phyloP scores from a whole-genome alignment of 2,797 vertebrate genomes.

The Arctocebus calabarensis region DNA sequence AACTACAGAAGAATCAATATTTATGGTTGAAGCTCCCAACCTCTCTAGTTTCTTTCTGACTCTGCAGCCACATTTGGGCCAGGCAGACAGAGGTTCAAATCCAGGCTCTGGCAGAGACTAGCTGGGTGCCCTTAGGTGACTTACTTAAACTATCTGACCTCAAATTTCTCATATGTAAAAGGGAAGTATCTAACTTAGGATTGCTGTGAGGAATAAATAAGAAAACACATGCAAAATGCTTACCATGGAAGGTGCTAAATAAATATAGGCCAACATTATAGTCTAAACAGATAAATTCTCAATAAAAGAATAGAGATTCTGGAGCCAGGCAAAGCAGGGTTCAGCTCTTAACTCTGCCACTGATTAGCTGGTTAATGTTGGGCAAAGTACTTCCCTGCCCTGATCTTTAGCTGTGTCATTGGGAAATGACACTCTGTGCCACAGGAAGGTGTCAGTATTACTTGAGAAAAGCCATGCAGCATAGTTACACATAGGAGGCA shows the following conservation, averaged over 20 bases:
- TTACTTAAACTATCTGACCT: conserved; percentile 8
- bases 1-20: neutral
- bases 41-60: neutral
- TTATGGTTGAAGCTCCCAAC: neutral
- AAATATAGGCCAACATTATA: neutral
- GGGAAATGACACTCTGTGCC: too few relatives aligned
- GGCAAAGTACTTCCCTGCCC: neutral
- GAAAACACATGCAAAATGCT: neutral
- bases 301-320: neutral
- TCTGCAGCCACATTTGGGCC: neutral
- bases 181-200: neutral
- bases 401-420: neutral
- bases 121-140: neutral
- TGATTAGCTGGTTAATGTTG: neutral
- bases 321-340: neutral
- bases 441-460: too few relatives aligned
- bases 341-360: neutral
- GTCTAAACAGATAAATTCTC: neutral
- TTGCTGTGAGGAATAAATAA: neutral
- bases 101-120: neutral
- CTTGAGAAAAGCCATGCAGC: neutral
- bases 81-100: neutral
- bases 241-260: neutral
- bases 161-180: neutral
- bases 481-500: accelerated